phyloP scores from a whole-genome alignment of 2,888 invertebrate species.

The Netelia inedita region DNA sequence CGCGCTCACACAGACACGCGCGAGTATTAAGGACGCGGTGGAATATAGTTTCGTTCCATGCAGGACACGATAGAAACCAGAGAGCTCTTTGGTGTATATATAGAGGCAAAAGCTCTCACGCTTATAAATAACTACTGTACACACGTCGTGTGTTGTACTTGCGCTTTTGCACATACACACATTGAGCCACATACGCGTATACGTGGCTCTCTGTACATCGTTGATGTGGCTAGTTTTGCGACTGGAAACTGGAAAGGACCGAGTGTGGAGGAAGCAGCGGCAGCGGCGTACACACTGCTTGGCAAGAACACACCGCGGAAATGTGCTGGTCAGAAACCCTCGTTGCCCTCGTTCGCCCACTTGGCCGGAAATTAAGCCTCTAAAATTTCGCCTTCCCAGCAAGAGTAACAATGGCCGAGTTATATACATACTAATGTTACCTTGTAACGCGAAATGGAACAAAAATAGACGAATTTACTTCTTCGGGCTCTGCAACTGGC shows the following conservation, averaged over 20 bases:
- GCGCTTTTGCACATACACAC: not conserved
- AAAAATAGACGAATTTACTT: too few species aligned
- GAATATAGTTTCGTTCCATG: slow-evolving; percentile 55
- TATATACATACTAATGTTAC: slow-evolving; percentile 34
- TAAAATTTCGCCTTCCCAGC: slow-evolving; percentile 64
- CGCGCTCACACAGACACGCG: too few species aligned
- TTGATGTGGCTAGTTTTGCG: slow-evolving; percentile 47
- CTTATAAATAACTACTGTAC: slow-evolving; percentile 18
- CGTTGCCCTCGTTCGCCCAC: slow-evolving; percentile 64
- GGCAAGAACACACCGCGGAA: slow-evolving; percentile 49
- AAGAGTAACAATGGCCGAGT: slow-evolving; percentile 33
- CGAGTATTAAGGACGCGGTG: slow-evolving; percentile 56
- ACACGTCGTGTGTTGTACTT: slow-evolving; percentile 44
- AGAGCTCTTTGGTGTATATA: slow-evolving; percentile 16
- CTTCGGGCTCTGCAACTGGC: too few species aligned
- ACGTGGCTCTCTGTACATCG: not conserved
- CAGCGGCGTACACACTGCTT: slow-evolving; percentile 35
- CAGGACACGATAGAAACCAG: slow-evolving; percentile 51
- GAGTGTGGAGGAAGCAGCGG: slow-evolving; percentile 20
- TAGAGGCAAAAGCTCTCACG: not conserved
- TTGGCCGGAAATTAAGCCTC: slow-evolving; percentile 67
- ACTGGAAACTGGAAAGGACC: slow-evolving; percentile 36
- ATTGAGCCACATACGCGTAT: slow-evolving; percentile 9
- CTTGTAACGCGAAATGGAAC: slow-evolving; percentile 14
- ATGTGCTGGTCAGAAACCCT: slow-evolving; percentile 67